phyloP scores from a whole-genome alignment of 2,113 vertebrate genomes.

The Spheniscus mendiculus region DNA sequence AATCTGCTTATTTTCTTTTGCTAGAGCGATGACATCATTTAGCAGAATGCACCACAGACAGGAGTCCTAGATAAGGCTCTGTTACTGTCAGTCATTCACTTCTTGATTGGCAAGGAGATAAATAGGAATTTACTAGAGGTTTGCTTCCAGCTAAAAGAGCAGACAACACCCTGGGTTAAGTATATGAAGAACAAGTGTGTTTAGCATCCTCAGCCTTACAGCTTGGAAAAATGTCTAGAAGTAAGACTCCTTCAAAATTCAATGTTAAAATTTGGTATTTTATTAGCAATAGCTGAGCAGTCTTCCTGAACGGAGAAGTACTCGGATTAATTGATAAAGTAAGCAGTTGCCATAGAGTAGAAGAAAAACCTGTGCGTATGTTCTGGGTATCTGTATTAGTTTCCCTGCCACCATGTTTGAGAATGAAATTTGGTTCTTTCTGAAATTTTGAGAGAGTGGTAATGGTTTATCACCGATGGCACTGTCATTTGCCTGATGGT shows the following conservation, averaged over 20 bases:
- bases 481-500: neutral
- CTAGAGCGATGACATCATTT: slow-evolving; percentile 81
- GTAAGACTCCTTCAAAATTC: neutral
- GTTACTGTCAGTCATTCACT: slow-evolving; percentile 73
- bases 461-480: neutral
- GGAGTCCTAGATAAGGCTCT: slow-evolving; percentile 71
- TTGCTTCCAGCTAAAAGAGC: slow-evolving; percentile 71
- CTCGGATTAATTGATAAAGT: neutral
- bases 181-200: slow-evolving; percentile 46
- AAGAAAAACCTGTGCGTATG: neutral
- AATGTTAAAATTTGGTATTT: neutral
- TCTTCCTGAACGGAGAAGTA: neutral
- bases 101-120: slow-evolving; percentile 78
- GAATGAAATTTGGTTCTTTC: neutral
- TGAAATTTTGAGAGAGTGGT: neutral
- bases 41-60: slow-evolving; percentile 74
- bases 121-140: slow-evolving; percentile 70
- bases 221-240: slow-evolving; percentile 28
- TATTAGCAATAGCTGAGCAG: neutral
- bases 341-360: neutral
- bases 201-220: slow-evolving; percentile 26
- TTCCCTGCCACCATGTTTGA: neutral
- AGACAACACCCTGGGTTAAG: slow-evolving; percentile 57
- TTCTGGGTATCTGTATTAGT: neutral
- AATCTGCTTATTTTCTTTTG: slow-evolving; percentile 82